A percentile compares a stretch with the other conserved stretches of the same genome.
Conservation (phyloP, 2,113 vertebrate species). For the Camarhynchus parvulus region DNA sequence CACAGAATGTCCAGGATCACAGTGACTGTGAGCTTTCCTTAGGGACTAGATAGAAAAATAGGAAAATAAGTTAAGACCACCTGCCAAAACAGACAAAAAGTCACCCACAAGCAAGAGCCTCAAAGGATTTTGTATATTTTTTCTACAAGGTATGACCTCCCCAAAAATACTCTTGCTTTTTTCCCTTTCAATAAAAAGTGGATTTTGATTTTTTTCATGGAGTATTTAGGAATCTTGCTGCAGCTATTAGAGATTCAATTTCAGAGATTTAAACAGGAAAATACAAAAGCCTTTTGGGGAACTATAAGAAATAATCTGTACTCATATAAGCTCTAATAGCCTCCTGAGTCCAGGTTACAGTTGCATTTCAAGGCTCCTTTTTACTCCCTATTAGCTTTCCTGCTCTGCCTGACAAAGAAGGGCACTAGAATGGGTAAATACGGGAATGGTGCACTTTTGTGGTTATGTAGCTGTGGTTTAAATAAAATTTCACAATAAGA, state of each 20-base stretch:
- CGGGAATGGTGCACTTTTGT: not conserved
- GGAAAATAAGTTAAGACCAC: not conserved
- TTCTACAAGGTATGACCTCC: not conserved
- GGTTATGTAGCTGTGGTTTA: not conserved
- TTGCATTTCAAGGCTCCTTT: not conserved
- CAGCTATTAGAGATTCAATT: not conserved
- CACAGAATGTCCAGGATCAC: not conserved
- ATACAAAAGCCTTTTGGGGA: not conserved
- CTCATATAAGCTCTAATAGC: not conserved
- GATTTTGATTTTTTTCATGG: not conserved
- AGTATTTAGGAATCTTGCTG: not conserved
- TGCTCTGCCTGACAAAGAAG: not conserved
- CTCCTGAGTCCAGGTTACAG: not conserved
- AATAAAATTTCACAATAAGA: not conserved
- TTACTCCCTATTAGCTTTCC: not conserved
- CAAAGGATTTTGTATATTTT: not conserved
- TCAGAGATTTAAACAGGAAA: not conserved
- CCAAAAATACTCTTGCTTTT: not conserved
- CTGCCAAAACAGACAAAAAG: not conserved
- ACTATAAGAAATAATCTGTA: not conserved
- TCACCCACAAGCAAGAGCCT: not conserved
- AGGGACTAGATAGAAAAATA: not conserved
- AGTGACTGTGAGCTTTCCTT: not conserved
- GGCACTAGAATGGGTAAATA: not conserved
- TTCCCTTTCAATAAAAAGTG: not conserved